phyloP scores from a whole-genome alignment of 2,797 vertebrate genomes.

The Adrianichthys oophorus region DNA sequence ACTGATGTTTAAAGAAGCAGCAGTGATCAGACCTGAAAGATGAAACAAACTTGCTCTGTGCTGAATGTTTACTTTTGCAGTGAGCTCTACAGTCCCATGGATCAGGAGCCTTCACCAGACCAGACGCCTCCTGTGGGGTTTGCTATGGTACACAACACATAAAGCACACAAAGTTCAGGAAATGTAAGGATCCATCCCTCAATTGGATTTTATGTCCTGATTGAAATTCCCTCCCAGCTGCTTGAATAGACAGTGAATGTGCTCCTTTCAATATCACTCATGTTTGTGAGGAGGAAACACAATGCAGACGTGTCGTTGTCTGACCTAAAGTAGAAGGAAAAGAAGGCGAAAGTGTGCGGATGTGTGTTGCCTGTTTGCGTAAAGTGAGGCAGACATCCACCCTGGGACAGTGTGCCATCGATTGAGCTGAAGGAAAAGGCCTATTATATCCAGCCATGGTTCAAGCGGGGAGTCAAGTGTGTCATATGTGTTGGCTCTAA shows the following conservation, averaged over 20 bases:
- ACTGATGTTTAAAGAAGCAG: slow-evolving; percentile 35
- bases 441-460: slow-evolving; percentile 80
- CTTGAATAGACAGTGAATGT: slow-evolving; percentile 9
- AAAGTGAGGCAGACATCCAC: slow-evolving; percentile 63
- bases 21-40: slow-evolving; percentile 20
- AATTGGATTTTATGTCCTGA: slow-evolving; percentile 1
- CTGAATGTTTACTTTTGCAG: slow-evolving; percentile 28
- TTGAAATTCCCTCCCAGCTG: slow-evolving; percentile 13
- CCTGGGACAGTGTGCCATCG: slow-evolving; percentile 75
- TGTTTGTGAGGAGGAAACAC: slow-evolving; percentile 39
- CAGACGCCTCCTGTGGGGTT: slow-evolving; percentile 25
- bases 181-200: neutral
- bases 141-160: slow-evolving; percentile 12
- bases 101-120: slow-evolving; percentile 50
- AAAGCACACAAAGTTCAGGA: slow-evolving; percentile 23
- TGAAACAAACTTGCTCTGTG: slow-evolving; percentile 19
- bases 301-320: slow-evolving; percentile 65
- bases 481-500: slow-evolving; percentile 79
- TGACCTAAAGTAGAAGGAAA: slow-evolving; percentile 37
- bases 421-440: slow-evolving; percentile 76
- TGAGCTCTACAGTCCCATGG: slow-evolving; percentile 44
- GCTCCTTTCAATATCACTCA: slow-evolving; percentile 7
- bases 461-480: slow-evolving; percentile 80
- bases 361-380: slow-evolving; percentile 22
- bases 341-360: slow-evolving; percentile 16